A percentile compares a stretch with the other conserved stretches of the same genome.
phyloP scores from a whole-genome alignment of 2,113 vertebrate genomes.

The Corvus hawaiiensis region DNA sequence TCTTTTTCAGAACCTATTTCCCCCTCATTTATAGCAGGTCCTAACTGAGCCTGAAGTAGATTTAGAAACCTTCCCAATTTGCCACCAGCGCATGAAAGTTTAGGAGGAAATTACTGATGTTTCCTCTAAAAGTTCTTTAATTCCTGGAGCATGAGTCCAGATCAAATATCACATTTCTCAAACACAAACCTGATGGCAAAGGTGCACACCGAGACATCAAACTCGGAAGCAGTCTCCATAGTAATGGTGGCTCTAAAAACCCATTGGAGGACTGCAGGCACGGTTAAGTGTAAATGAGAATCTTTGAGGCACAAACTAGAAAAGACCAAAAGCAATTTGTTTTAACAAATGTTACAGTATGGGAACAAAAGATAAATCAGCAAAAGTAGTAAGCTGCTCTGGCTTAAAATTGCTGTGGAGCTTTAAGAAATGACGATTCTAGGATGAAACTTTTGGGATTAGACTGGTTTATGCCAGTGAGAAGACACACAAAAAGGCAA shows the following conservation, averaged over 20 bases:
- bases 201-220: not conserved
- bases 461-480: not conserved
- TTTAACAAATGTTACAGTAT: not conserved
- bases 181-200: not conserved
- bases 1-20: not conserved
- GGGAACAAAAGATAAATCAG: not conserved
- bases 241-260: not conserved
- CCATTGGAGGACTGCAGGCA: not conserved
- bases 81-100: not conserved
- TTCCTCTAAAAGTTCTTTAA: not conserved
- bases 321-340: not conserved
- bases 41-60: not conserved
- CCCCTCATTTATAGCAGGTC: not conserved
- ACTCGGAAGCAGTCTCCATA: not conserved
- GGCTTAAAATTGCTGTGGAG: not conserved
- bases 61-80: not conserved
- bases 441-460: not conserved
- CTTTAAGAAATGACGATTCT: not conserved
- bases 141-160: not conserved
- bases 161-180: not conserved
- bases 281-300: not conserved
- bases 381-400: not conserved
- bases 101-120: not conserved
- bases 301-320: not conserved
- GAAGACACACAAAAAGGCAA: not conserved